phyloP scores from a whole-genome alignment of 1,140 invertebrate species.

The Thereuonema tuberculata region DNA sequence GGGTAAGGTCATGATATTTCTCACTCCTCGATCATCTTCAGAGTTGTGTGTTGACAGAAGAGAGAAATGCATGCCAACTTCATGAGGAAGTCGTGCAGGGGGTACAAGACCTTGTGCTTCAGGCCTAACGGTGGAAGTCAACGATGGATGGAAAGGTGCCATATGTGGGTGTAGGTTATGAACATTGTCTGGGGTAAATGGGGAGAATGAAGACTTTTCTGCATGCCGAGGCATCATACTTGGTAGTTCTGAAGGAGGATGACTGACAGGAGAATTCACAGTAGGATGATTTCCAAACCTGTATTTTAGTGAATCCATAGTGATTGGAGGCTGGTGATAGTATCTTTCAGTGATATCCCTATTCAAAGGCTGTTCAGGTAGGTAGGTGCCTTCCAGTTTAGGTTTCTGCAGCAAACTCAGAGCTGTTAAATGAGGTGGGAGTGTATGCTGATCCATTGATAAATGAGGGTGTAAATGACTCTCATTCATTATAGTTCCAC shows the following conservation, averaged over 20 bases:
- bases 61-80: neutral
- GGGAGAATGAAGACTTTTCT: neutral
- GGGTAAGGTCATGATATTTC: no score
- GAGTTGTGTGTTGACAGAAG: no score
- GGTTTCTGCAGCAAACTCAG: neutral
- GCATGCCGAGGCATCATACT: neutral
- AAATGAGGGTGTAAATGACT: no score
- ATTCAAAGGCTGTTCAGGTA: neutral
- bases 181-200: neutral
- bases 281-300: neutral
- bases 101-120: neutral
- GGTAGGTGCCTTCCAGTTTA: neutral
- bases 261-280: neutral
- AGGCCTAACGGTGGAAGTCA: neutral
- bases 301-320: neutral
- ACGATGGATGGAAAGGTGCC: neutral
- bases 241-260: neutral
- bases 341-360: neutral
- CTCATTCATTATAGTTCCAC: no score
- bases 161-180: neutral
- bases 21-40: no score
- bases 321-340: neutral
- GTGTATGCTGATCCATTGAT: neutral
- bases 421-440: neutral
- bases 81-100: neutral